A percentile compares a stretch with the other conserved stretches of the same genome.
Evolutionary conservation across 2,888 invertebrate species (phyloP).

Genomic region (Temnothorax ravouxi): DNA sequence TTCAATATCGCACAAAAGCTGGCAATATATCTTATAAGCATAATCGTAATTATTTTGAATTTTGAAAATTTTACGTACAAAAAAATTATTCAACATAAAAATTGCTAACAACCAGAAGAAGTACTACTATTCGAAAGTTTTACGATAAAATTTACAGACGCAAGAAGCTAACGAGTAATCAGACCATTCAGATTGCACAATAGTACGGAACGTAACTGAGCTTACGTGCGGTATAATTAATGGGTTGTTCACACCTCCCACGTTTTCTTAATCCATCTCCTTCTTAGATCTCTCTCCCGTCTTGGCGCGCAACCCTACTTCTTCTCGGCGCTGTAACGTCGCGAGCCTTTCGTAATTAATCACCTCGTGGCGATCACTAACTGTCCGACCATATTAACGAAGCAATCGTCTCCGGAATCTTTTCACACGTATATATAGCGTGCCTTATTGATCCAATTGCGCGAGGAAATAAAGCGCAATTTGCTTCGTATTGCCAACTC

Average conservation of each 20-base stretch:
- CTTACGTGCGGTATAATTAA: slow-evolving; percentile 76
- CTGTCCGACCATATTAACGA: slow-evolving; percentile 71
- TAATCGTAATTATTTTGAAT: not conserved
- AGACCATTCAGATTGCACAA: not conserved
- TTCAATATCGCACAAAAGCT: not conserved
- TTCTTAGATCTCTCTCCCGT: slow-evolving; percentile 27
- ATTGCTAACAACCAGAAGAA: not conserved
- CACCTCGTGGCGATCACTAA: slow-evolving; percentile 75
- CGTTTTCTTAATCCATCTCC: slow-evolving; percentile 68
- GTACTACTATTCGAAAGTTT: not conserved
- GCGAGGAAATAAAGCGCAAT: not conserved
- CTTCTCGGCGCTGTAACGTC: slow-evolving; percentile 45
- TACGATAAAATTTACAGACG: not conserved
- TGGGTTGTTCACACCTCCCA: slow-evolving; percentile 80
- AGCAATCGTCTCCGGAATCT: slow-evolving; percentile 70
- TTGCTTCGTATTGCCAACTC: not conserved
- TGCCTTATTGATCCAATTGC: slow-evolving; percentile 22
- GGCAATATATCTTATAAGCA: not conserved
- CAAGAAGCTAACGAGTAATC: not conserved
- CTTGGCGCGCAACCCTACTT: slow-evolving; percentile 21
- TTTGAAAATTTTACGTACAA: not conserved
- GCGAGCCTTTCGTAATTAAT: slow-evolving; percentile 78
- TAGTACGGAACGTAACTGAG: not conserved
- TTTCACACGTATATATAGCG: slow-evolving; percentile 34
- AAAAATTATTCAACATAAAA: not conserved